These are phyloP conservation scores for Epistrophe grossulariae DNA, from an alignment of 2,888 invertebrate species.

Conservation along the genomic window DNA sequence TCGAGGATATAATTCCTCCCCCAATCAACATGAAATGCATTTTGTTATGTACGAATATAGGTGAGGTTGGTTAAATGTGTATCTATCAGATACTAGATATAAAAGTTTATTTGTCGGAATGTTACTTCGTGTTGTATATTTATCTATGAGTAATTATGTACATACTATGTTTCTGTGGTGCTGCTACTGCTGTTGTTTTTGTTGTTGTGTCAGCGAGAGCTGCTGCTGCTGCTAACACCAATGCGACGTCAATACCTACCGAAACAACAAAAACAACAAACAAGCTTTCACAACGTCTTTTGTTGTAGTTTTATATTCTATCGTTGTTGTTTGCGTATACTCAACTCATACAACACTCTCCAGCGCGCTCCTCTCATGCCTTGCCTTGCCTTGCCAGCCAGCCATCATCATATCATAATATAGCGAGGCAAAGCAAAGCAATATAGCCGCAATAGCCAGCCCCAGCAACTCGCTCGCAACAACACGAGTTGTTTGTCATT, in stretches of 20 bases:
- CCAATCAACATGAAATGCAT: not conserved
- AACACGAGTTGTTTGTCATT: conserved; percentile 79
- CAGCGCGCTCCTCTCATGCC: conserved; percentile 60
- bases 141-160: not conserved
- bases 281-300: conserved; percentile 70
- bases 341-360: conserved; percentile 74
- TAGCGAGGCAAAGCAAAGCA: conserved; percentile 34
- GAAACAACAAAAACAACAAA: conserved; percentile 71
- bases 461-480: conserved; percentile 72
- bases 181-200: conserved; percentile 12
- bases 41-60: not conserved
- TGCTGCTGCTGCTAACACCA: conserved; percentile 46
- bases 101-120: conserved; percentile 28
- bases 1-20: not conserved
- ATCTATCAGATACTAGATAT: conserved; percentile 16
- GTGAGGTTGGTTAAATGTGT: not conserved
- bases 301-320: conserved; percentile 49
- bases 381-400: conserved; percentile 28
- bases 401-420: conserved; percentile 11
- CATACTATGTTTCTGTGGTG: not conserved
- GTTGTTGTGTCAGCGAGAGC: conserved; percentile 37
- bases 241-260: conserved; percentile 55
- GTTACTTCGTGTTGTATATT: not conserved
- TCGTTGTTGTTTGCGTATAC: conserved; percentile 65
- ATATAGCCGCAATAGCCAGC: conserved; percentile 50